phyloP scores from a whole-genome alignment of 2,888 invertebrate species.

The Epistrophella euchroma region DNA sequence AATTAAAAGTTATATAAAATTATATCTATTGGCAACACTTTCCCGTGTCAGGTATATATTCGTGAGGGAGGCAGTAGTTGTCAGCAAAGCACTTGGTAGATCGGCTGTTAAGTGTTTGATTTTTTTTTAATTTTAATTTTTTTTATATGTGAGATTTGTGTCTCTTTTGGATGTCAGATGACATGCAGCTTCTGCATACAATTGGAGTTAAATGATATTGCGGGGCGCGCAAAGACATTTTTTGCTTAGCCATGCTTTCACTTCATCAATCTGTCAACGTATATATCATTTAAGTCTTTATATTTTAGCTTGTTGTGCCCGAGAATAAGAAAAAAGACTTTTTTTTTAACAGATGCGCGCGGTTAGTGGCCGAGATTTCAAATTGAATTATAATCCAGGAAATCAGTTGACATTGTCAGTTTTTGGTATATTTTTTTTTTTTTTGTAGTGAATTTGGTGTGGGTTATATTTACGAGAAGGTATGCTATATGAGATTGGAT shows the following conservation, averaged over 20 bases:
- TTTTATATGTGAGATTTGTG: slow-evolving; percentile 47
- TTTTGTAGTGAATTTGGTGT: not conserved
- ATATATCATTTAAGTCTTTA: slow-evolving; percentile 47
- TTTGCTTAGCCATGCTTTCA: slow-evolving; percentile 53
- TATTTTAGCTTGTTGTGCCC: slow-evolving; percentile 22
- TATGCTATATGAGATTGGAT: not conserved
- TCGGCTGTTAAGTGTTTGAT: slow-evolving; percentile 63
- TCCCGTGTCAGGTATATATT: not conserved
- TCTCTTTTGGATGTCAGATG: slow-evolving; percentile 68
- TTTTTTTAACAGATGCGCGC: slow-evolving; percentile 18
- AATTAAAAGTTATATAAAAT: not conserved
- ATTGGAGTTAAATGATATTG: slow-evolving; percentile 35
- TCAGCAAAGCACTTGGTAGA: slow-evolving; percentile 48
- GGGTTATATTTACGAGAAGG: not conserved
- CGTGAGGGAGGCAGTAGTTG: slow-evolving; percentile 67
- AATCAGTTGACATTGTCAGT: slow-evolving; percentile 17
- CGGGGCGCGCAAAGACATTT: slow-evolving; percentile 34
- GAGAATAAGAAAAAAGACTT: slow-evolving; percentile 1
- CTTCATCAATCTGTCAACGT: slow-evolving; percentile 74
- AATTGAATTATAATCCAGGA: slow-evolving; percentile 46
- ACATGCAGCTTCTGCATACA: slow-evolving; percentile 67
- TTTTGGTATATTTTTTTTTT: not conserved
- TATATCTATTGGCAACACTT: slow-evolving; percentile 19
- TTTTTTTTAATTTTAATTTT: slow-evolving; percentile 29
- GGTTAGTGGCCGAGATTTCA: slow-evolving; percentile 36